Evolutionary conservation across 2,888 invertebrate genomes (phyloP).

Genomic region (Harpalus rufipes): DNA sequence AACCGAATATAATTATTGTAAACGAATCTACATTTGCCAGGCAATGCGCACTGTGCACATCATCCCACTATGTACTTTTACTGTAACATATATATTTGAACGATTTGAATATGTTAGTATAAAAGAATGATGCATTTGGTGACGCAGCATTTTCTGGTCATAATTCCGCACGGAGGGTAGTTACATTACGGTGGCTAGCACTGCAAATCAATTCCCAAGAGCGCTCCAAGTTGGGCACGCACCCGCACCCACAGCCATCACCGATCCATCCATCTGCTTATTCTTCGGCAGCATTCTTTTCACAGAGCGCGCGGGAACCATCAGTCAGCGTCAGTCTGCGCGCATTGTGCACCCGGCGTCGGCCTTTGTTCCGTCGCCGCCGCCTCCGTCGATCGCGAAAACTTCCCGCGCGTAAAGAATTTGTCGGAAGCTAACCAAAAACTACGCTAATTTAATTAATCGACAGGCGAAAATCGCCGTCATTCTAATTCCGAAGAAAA

Average conservation of each 20-base stretch:
- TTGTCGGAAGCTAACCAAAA: slow-evolving; percentile 71
- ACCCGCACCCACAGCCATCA: slow-evolving; percentile 70
- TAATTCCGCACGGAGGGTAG: neutral
- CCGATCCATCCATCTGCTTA: slow-evolving; percentile 76
- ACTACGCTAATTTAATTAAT: slow-evolving; percentile 74
- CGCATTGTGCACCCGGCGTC: slow-evolving; percentile 74
- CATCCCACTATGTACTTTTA: too few species aligned
- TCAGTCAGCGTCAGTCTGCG: slow-evolving; percentile 77
- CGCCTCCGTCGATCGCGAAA: slow-evolving; percentile 69
- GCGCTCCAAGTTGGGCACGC: slow-evolving; percentile 70
- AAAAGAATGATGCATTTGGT: too few species aligned
- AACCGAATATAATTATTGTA: too few species aligned
- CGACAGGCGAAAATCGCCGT: slow-evolving; percentile 75
- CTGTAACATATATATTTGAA: too few species aligned
- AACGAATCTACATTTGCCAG: too few species aligned
- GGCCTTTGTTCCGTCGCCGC: slow-evolving; percentile 73
- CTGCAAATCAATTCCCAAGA: too few species aligned
- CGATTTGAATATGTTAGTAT: too few species aligned
- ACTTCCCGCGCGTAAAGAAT: slow-evolving; percentile 73
- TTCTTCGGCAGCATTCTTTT: slow-evolving; percentile 76
- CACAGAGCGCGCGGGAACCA: slow-evolving; percentile 72
- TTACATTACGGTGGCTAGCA: too few species aligned
- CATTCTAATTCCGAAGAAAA: slow-evolving; percentile 71
- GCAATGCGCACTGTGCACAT: too few species aligned
- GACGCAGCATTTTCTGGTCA: neutral